Evolutionary conservation across 2,888 invertebrate genomes (phyloP), one percentile per base, ranked within the genome.

Genomic region (Rugalucina vietnamica): DNA sequence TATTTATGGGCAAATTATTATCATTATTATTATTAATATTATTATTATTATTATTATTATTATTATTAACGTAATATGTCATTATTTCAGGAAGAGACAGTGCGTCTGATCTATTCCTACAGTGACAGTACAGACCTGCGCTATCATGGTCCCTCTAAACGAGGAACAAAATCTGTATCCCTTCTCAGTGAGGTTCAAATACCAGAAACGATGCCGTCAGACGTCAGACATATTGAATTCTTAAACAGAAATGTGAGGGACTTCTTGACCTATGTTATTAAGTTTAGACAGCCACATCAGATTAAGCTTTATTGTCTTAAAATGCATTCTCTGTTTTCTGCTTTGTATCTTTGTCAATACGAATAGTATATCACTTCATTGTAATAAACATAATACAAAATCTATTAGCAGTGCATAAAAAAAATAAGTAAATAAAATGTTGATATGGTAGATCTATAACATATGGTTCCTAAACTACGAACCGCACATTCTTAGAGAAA

Each of bases 21-120:
- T 27, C 18, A 43, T 43, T 43, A 43, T 43, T 43, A 43, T 43
- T 43, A 43, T 43, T 43, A 43, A 12, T 43, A 43, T 43, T 43
- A 43, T 43, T 43, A 43, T 43, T 43, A 43, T 43, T 43, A 43
- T 43, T 43, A 43, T 43, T 43, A 43, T 43, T 43, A 43, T 43
- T 43, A 43, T 43, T 43, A 43, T 43, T 43, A 43, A 12, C 18
- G 18, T 43, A 12, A 43, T 43, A 14, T n/a, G n/a, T 21, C n/a
- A 54, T 54, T 21, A 21, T 21, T 65, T 32, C 36, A 92, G 92
- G 82, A 86, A 10, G 90, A 85, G 24, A 91, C 92, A 0, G 79
- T 85, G 12, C 80, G 88, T 34, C 43, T 91, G 5, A 90, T 92
- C 29, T 92, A 82, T 74, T 81, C 91, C 10, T 91, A 87, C 79